Evolutionary conservation across 1,140 invertebrate genomes (phyloP), one percentile per base, ranked within the genome.

Genomic region (Sogatella furcifera): DNA sequence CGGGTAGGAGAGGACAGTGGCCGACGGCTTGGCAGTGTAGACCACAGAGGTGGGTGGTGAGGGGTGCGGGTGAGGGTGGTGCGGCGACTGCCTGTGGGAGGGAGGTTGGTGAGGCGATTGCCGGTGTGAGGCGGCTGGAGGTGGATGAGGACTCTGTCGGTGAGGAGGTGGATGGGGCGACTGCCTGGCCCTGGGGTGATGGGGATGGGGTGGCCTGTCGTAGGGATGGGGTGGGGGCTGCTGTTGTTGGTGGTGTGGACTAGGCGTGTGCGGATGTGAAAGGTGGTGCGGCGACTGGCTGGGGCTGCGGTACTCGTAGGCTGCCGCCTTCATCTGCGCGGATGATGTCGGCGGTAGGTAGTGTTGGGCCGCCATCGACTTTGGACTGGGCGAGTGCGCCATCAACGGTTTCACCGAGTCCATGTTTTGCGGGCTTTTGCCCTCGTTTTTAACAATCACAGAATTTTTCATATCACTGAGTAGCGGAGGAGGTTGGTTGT

Each of bases 371-470:
- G 59, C 76, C 14, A 28, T 43, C 15, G 78, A 72, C 68, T 86
- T 86, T 13, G 79, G 79, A 68, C 78, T 79, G 11, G 83, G 80
- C 54, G 84, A 85, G 67, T 81, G 80, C 8, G 74, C 73, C 41
- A 72, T 69, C 10, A 79, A 77, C 59, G 79, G 76, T 64, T 84
- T 53, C 15, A 80, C 57, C 17, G 80, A 74, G 53, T 79, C 68
- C 67, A 79, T 24, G 24, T 38, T 44, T 28, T 60, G 61, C 57
- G 80, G 73, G 38, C 76, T 76, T 67, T 85, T 83, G 21, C 78
- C 80, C 62, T 88, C 84, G 70, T 88, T 85, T 72, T 88, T 87
- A 19, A 88, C 85, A 71, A 88, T 88, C 65, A 88, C 86, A 68
- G 85, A 85, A 69, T 81, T 86, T 67, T 87, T 88, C 62, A 81